A percentile compares a stretch with the other conserved stretches of the same genome.
These are phyloP conservation scores for Mythimna ferrago DNA, from an alignment of 2,888 invertebrate species.

Conservation along the genomic window DNA sequence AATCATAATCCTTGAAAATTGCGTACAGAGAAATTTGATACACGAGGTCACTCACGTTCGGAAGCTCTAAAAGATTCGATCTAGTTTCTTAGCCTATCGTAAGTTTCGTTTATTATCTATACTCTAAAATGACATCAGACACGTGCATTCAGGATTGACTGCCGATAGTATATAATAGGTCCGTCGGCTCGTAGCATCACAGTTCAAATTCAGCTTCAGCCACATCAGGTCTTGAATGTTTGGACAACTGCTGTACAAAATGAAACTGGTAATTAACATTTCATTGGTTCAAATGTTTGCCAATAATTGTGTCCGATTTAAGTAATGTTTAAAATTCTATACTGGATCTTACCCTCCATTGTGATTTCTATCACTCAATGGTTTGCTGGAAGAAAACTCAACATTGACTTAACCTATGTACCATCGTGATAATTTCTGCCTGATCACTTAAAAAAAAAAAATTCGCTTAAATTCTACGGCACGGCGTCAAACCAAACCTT, in stretches of 20 bases:
- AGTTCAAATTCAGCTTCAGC: constrained; percentile 72
- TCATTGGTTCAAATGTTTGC: neutral
- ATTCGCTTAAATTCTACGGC: no score
- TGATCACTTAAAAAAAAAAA: no score
- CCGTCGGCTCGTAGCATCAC: constrained; percentile 73
- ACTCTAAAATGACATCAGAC: constrained; percentile 80
- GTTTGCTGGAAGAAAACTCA: no score
- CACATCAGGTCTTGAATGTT: constrained; percentile 53
- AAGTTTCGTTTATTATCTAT: constrained; percentile 73
- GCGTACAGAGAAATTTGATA: constrained; percentile 72
- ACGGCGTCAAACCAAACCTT: no score
- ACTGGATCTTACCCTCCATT: no score
- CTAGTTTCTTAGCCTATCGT: constrained; percentile 82
- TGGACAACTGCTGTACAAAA: constrained; percentile 69
- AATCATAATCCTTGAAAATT: constrained; percentile 73
- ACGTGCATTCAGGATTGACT: constrained; percentile 81
- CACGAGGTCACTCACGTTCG: constrained; percentile 80
- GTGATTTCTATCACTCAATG: no score
- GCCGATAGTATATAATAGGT: constrained; percentile 85
- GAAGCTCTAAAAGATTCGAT: constrained; percentile 68
- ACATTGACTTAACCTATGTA: no score
- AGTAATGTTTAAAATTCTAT: no score
- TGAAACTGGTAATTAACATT: constrained; percentile 84
- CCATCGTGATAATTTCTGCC: no score
- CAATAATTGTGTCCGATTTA: neutral